Percentiles rank a stretch among this genome's conserved stretches.
Conservation (phyloP, 2,888 invertebrate species). For the Theodoxus fluviatilis region DNA sequence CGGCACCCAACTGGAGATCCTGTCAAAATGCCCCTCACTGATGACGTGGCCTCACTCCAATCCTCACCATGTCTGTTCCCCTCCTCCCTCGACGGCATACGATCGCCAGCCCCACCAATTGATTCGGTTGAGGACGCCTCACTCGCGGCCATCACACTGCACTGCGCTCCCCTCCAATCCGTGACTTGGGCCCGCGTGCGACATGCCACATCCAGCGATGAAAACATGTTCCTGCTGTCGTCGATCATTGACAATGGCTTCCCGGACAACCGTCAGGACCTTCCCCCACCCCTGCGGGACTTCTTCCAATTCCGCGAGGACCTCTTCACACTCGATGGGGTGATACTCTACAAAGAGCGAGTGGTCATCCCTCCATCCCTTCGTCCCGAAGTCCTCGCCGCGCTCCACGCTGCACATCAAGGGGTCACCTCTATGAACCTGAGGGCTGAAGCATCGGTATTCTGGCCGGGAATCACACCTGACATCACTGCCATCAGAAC, state of each 20-base stretch:
- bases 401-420: constrained; percentile 45
- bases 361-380: constrained; percentile 40
- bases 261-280: constrained; percentile 16
- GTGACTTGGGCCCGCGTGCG: constrained; percentile 33
- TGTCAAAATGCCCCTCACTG: background rate
- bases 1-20: constrained; percentile 27
- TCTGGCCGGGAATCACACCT: constrained; percentile 38
- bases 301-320: constrained; percentile 28
- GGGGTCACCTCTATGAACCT: constrained; percentile 39
- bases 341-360: constrained; percentile 40
- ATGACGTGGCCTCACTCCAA: constrained; percentile 15
- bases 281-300: constrained; percentile 18
- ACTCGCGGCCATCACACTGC: background rate
- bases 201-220: constrained; percentile 28
- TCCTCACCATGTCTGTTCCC: too few species aligned
- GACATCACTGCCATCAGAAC: constrained; percentile 18
- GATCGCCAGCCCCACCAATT: background rate
- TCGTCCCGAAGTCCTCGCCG: constrained; percentile 28
- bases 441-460: constrained; percentile 40
- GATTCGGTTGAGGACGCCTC: background rate
- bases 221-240: constrained; percentile 18
- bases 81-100: background rate
- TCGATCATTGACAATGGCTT: constrained; percentile 26
- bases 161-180: background rate
- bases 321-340: constrained; percentile 31